Evolutionary conservation across 92 coral and sea anemone genomes (phyloP).

Genomic region (Paramuricea clavata): DNA sequence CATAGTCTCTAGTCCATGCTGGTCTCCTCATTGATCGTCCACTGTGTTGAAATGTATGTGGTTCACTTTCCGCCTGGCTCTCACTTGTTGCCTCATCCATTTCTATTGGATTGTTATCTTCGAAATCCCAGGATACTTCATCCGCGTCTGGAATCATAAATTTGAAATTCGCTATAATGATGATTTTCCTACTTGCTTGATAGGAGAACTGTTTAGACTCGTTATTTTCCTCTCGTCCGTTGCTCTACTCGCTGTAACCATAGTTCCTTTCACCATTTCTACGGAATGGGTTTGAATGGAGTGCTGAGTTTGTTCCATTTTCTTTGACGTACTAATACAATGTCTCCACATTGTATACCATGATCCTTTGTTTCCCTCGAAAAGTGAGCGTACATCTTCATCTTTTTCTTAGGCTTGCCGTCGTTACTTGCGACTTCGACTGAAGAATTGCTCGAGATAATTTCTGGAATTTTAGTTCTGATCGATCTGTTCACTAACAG

Average conservation of each 20-base stretch:
- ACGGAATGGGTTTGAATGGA: conserved; percentile 38
- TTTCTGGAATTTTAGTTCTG: background rate
- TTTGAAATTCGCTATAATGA: background rate
- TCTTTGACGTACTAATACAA: conserved; percentile 29
- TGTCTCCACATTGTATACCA: conserved; percentile 10
- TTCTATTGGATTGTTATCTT: background rate
- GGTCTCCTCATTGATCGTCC: too few species aligned
- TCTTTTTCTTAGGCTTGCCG: background rate
- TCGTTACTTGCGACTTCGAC: background rate
- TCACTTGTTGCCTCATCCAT: background rate
- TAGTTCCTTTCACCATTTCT: conserved; percentile 22
- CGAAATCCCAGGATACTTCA: background rate
- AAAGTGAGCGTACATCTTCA: conserved; percentile 32
- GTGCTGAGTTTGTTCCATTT: conserved; percentile 37
- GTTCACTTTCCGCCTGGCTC: too few species aligned
- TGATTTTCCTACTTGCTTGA: conserved; percentile 15
- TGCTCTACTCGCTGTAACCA: conserved; percentile 46
- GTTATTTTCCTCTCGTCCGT: conserved; percentile 11
- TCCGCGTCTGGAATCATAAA: background rate
- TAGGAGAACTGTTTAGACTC: conserved; percentile 40
- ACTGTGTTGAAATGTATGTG: too few species aligned
- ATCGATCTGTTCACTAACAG: conserved; percentile 31
- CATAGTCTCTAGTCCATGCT: too few species aligned
- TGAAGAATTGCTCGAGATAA: background rate
- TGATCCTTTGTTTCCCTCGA: background rate